Evolutionary conservation across 2,888 invertebrate genomes (phyloP), one percentile per base, ranked within the genome.

Genomic region (Onchidella celtica): DNA sequence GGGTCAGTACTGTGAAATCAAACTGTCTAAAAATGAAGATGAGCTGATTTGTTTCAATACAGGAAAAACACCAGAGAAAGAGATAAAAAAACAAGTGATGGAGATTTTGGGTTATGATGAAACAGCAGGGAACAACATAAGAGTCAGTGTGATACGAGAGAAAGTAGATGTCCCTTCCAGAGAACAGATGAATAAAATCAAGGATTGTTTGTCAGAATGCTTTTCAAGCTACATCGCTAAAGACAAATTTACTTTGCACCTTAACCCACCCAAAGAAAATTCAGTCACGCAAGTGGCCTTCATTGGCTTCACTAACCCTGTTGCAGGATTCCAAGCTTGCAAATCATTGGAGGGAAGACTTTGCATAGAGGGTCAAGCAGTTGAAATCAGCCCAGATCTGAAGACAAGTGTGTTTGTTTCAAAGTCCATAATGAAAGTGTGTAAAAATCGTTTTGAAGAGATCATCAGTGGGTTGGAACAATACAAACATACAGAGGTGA

Each of bases 361-460:
- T 2, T 70, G 81, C 36, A 40, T 29, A 0, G 27, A 70, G 2
- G 78, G 65, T 24, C 82, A 79, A 24, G 40, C 57, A 17, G 84
- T 88, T 27, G 63, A 79, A 1, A 82, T 87, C 57, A 80, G 69
- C 40, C 85, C 85, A 17, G 75, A 82, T 34, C 61, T 88, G 27
- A 85, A 85, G 57, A 75, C 87, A 21, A 73, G 81, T 24, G 57
- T 89, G 0, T 63, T 77, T 65, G 66, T 89, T 17, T 65, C 77
- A 21, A 69, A 72, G 68, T 47, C 76, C n/a, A 47, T 89, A 0
- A 84, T 80, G 75, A 80, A 81, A 24, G 83, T 83, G 4, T 65
- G 85, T 4, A 66, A 83, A 59, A 34, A 74, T 27, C 83, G 86
- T 29, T 76, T 88, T 27, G 78, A 84, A 9, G 57, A 77, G 3